Conservation (phyloP, 2,888 invertebrate genomes). For the Spatulosminthurus flaviceps region DNA sequence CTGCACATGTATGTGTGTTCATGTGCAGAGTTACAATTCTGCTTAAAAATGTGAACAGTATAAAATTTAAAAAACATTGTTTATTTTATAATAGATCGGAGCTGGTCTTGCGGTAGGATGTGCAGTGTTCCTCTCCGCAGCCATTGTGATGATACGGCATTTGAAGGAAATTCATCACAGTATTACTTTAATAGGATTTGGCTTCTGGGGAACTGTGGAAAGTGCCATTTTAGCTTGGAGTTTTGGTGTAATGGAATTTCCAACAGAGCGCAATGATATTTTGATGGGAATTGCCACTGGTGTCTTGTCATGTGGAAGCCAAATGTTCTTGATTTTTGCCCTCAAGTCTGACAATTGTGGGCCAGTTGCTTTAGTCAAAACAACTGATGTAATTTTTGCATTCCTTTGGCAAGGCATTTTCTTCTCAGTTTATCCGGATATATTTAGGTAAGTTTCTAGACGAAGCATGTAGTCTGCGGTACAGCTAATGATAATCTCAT, state of each 20-base stretch:
- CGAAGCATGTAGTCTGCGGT: no score
- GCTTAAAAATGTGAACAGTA: neutral
- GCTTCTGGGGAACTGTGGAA: slow-evolving; percentile 59
- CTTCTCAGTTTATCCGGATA: slow-evolving; percentile 53
- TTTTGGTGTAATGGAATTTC: slow-evolving; percentile 59
- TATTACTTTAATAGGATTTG: slow-evolving; percentile 59
- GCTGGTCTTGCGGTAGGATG: slow-evolving; percentile 58
- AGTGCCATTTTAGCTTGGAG: slow-evolving; percentile 53
- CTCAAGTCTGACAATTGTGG: slow-evolving; percentile 60
- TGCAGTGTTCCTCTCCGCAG: slow-evolving; percentile 58
- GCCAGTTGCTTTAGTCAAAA: slow-evolving; percentile 59
- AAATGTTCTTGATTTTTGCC: slow-evolving; percentile 62
- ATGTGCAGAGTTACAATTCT: neutral
- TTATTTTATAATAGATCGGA: slow-evolving; percentile 53
- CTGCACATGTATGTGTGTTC: no score
- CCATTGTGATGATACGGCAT: slow-evolving; percentile 62
- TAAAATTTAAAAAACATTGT: neutral
- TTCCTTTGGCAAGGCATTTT: slow-evolving; percentile 60
- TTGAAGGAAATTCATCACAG: slow-evolving; percentile 60
- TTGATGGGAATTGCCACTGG: slow-evolving; percentile 55
- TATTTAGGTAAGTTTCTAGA: slow-evolving; percentile 55
- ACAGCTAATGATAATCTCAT: no score
- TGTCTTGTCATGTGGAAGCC: slow-evolving; percentile 56
- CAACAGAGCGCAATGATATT: slow-evolving; percentile 55
- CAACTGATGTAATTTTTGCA: slow-evolving; percentile 59